phyloP scores from a whole-genome alignment of 2,888 invertebrate species.

The Allygus modestus region DNA sequence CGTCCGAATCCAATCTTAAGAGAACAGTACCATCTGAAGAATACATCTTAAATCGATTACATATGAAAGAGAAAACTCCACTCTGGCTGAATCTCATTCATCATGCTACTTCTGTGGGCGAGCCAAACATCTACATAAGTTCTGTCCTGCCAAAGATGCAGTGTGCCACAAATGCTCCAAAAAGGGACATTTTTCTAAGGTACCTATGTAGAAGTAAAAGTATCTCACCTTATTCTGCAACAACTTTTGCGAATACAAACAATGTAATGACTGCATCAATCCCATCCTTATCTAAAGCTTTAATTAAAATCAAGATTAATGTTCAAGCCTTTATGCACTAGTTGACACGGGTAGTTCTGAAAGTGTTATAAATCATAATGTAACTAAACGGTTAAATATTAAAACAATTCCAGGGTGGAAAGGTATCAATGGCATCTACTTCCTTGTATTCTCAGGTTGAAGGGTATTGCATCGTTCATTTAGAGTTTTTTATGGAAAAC shows the following conservation, averaged over 20 bases:
- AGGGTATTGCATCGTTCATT: neutral
- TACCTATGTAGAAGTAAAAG: neutral
- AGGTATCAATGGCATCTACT: conserved; percentile 11
- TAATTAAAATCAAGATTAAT: too few species aligned
- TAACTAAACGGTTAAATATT: too few species aligned
- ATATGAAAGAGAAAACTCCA: neutral
- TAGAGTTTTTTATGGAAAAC: too few species aligned
- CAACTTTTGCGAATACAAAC: neutral
- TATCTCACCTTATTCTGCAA: neutral
- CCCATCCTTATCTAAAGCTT: too few species aligned
- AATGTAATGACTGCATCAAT: neutral
- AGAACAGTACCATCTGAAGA: too few species aligned
- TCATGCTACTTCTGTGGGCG: neutral
- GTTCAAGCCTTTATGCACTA: too few species aligned
- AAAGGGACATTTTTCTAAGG: neutral
- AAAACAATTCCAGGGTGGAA: neutral
- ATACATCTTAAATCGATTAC: neutral
- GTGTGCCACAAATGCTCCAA: neutral
- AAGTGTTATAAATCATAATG: too few species aligned
- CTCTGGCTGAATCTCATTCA: neutral
- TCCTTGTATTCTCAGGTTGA: neutral
- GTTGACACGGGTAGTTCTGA: too few species aligned
- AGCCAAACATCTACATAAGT: neutral
- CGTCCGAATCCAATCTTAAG: neutral
- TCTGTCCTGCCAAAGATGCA: neutral